These are phyloP conservation scores for Ceyx margarethae DNA, from an alignment of 2,113 vertebrate species.

Conservation along the genomic window DNA sequence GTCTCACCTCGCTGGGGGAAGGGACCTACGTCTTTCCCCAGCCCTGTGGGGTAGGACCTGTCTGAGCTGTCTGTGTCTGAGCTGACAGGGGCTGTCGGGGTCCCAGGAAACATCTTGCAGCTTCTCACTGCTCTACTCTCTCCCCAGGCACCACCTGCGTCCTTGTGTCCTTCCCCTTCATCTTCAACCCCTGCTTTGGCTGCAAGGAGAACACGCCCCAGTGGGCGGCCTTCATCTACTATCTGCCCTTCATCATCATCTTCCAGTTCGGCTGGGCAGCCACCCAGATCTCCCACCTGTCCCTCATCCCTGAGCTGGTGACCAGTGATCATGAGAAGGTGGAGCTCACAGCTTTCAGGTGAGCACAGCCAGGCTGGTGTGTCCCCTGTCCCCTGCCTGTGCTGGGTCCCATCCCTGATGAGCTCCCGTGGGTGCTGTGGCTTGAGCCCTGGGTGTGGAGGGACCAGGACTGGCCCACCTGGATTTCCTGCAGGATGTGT, in stretches of 20 bases:
- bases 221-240: conserved; percentile 87
- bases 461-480: neutral
- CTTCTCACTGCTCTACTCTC: neutral
- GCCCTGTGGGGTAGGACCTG: neutral
- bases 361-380: neutral
- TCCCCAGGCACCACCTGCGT: conserved; percentile 86
- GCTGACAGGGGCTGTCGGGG: rapidly evolving
- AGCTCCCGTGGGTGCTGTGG: neutral
- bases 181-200: conserved; percentile 90
- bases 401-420: neutral
- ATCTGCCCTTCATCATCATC: conserved; percentile 87
- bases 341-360: conserved; percentile 96
- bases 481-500: neutral
- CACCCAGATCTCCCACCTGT: conserved; percentile 92
- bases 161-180: conserved; percentile 89
- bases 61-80: neutral
- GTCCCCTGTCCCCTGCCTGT: neutral
- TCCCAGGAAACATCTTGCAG: neutral
- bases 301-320: conserved; percentile 91
- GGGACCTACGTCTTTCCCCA: neutral
- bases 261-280: conserved; percentile 98
- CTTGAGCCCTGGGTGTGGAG: rapidly evolving
- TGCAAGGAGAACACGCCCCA: conserved; percentile 79
- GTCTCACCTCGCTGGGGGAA: neutral
- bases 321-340: conserved; percentile 87